phyloP scores from a whole-genome alignment of 2,888 invertebrate species.

The Crossocerus cetratus region DNA sequence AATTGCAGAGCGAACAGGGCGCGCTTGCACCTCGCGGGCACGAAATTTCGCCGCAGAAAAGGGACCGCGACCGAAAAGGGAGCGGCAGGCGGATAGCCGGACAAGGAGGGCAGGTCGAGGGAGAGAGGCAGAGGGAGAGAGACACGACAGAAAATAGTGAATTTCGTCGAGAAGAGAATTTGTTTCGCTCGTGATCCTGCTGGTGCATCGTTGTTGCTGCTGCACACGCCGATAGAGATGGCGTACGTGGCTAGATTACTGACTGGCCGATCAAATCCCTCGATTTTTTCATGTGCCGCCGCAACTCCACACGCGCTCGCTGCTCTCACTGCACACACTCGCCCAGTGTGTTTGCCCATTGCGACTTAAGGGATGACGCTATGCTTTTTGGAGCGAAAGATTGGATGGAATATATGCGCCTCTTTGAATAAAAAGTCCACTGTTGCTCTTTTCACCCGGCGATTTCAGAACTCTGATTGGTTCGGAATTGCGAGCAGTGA shows the following conservation, averaged over 20 bases:
- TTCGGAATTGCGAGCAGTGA: too few species aligned
- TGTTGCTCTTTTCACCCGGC: too few species aligned
- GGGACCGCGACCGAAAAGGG: constrained; percentile 8
- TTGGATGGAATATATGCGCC: too few species aligned
- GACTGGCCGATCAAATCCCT: background rate
- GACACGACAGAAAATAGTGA: constrained; percentile 7
- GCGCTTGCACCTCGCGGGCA: constrained; percentile 34
- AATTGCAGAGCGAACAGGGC: constrained; percentile 45
- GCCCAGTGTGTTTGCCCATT: too few species aligned
- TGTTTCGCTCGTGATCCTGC: background rate
- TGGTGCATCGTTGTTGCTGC: too few species aligned
- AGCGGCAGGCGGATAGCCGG: constrained; percentile 12
- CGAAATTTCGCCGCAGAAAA: constrained; percentile 34
- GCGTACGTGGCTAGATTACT: constrained; percentile 1
- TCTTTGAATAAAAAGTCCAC: too few species aligned
- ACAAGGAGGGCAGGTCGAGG: too few species aligned
- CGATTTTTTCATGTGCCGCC: background rate
- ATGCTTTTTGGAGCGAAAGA: too few species aligned
- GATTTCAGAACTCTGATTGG: too few species aligned
- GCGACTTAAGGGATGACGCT: too few species aligned
- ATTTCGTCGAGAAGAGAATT: constrained; percentile 8
- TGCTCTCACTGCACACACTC: too few species aligned
- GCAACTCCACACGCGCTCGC: too few species aligned
- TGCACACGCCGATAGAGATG: constrained; percentile 18
- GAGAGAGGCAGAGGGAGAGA: background rate